Evolutionary conservation across 2,797 vertebrate genomes (phyloP), one percentile per base, ranked within the genome.

Genomic region (Channa striata): DNA sequence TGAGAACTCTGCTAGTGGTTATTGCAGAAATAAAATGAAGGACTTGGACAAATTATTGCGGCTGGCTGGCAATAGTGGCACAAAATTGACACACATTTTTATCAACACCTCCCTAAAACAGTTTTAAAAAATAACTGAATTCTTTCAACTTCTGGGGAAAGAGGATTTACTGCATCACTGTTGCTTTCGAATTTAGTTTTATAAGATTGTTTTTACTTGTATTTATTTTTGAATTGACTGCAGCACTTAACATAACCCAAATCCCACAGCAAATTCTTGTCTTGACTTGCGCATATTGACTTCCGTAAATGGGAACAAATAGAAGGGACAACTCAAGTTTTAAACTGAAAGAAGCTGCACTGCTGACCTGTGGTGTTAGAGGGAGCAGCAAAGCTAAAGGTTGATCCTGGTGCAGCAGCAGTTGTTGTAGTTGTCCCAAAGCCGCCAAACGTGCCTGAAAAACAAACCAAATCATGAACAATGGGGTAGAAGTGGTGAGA

Each of bases 311-410:
- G 7, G 17, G 2, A n/a, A 40, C 10, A 16, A 14, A 43, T 44
- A 59, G 2, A 36, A 17, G 1, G 5, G 2, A 52, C 16, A 23
- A 8, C 8, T 25, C 0, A 19, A 13, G n/a, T 17, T 13, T 30
- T 8, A 14, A 8, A 6, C 14, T 43, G 12, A 47, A 33, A 2
- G 14, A 12, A 47, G n/a, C n/a, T 47, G 30, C 12, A 20, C 25
- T 9, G 36, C 84, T 83, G 70, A 90, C 96, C 96, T 51, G 96
- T 92, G 11, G 97, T 92, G 60, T 95, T 97, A 69, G 95, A 9
- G 25, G 97, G 96, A 48, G 95, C 85, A 30, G 96, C 93, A 77
- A 99, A 99, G 84, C 93, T 99, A 91, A 99, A 99, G 0, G 94
- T 90, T 21, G 96, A 93, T 0, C 94, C 95, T 0, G 93, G 66